These are phyloP conservation scores for Dicentrarchus labrax DNA, from an alignment of 2,113 vertebrate genomes.

Conservation along the genomic window DNA sequence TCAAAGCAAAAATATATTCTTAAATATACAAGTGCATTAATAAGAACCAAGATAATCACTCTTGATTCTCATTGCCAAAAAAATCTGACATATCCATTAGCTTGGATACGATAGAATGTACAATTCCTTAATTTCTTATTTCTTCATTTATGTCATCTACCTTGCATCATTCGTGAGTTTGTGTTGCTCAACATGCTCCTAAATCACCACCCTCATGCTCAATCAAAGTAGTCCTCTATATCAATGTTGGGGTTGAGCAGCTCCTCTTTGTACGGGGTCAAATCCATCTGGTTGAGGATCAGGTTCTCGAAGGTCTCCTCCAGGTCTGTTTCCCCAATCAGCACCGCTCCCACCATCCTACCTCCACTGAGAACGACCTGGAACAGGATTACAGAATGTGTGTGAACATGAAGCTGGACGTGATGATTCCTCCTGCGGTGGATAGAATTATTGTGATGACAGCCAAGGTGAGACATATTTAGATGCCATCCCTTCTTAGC, in stretches of 20 bases:
- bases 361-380: constrained; percentile 89
- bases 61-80: neutral
- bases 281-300: constrained; percentile 97
- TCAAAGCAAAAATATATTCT: constrained; percentile 17
- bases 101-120: neutral
- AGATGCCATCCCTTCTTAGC: neutral
- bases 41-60: neutral
- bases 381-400: neutral
- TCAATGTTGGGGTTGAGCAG: constrained; percentile 94
- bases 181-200: neutral
- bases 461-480: neutral
- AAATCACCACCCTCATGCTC: constrained; percentile 40
- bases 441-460: neutral
- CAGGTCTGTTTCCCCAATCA: constrained; percentile 95
- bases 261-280: constrained; percentile 92
- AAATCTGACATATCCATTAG: too few relatives aligned
- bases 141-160: neutral
- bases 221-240: constrained; percentile 99
- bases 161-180: neutral
- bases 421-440: neutral
- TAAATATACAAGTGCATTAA: neutral
- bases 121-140: neutral
- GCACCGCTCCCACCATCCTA: constrained; percentile 93
- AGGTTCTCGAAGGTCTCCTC: constrained; percentile 99
- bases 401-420: neutral